A percentile compares a stretch with the other conserved stretches of the same genome.
Conservation (phyloP, 1,140 invertebrate genomes). For the Megathymus violae region DNA sequence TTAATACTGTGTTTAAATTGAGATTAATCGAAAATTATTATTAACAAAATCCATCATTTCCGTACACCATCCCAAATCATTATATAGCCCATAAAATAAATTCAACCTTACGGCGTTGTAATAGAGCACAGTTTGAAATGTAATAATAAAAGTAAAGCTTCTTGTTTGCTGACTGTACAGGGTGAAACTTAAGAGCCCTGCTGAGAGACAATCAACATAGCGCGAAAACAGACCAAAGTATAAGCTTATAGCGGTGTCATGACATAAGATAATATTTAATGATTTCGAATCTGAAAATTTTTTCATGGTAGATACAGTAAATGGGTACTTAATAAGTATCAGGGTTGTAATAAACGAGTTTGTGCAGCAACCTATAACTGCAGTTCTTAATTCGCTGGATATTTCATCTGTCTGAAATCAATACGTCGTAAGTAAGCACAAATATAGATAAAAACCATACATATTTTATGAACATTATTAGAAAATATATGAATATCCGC, state of each 20-base stretch:
- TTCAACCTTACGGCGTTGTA: not conserved
- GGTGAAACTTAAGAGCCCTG: conserved; percentile 25
- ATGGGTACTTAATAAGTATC: too few relatives aligned
- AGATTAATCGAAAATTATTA: not conserved
- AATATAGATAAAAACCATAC: too few relatives aligned
- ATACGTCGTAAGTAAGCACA: too few relatives aligned
- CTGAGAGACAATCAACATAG: conserved; percentile 9
- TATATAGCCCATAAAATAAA: not conserved
- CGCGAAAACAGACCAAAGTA: conserved; percentile 2
- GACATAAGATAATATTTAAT: too few relatives aligned
- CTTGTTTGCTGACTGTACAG: conserved; percentile 15
- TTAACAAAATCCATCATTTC: not conserved
- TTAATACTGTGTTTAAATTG: not conserved
- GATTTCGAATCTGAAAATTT: too few relatives aligned
- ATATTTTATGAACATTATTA: too few relatives aligned
- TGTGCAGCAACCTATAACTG: too few relatives aligned
- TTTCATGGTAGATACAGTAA: too few relatives aligned
- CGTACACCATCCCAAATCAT: not conserved
- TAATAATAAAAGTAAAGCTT: not conserved
- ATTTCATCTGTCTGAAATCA: too few relatives aligned
- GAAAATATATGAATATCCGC: too few relatives aligned
- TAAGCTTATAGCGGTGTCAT: conserved; percentile 6
- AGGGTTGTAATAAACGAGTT: too few relatives aligned
- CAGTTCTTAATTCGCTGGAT: too few relatives aligned
- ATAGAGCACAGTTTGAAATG: not conserved